Base-by-base conservation (phyloP, 2,888 invertebrate genomes). In the Toxonevra muliebris region DNA sequence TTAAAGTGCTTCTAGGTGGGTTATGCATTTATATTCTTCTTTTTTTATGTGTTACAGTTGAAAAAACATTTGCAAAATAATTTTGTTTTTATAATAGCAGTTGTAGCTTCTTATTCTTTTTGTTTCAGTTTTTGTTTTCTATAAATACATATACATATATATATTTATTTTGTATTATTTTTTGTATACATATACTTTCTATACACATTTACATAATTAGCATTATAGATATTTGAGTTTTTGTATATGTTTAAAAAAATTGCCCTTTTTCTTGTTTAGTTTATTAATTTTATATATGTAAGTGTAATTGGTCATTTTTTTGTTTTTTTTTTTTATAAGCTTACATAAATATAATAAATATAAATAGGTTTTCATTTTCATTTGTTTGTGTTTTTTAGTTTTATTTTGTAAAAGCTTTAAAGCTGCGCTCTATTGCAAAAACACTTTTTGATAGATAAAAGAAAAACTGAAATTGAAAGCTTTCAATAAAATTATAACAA, bases 301-400 rank as follows among this genome's bases (percentile, higher is more conserved):
- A 48, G 48, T 48, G 48, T 48, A 48, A 15, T 48, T 48, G 48
- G 48, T 48, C 48, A 48, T 48, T 48, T 42, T 54, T 40, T 48
- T 61, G 48, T 61, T 41, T 19, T 61, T 19, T 2, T 61, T 62
- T 20, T 40, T 48, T 43, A 65, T 58, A 65, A 65, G 58, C 50
- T 59, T 65, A 41, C 65, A 65, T 52, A 52, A 65, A 52, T n/a
- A n/a, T 58, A 57, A 40, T 45, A 40, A n/a, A 43, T 52, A 50
- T 50, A 53, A 52, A 20, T 58, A 65, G 42, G 42, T 65, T 59
- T 50, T 65, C 50, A 30, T 30, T 30, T 30, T 30, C 30, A 4
- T 30, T 30, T 30, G 2, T 4, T 30, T 30, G 2, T 30, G 30
- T 30, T 2, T 30, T 30, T 30, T 4, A 30, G 9, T 43, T 11